Percentiles rank a stretch among this genome's conserved stretches.
Conservation (phyloP, 2,797 vertebrate genomes). For the Brachyalestes nurse region DNA sequence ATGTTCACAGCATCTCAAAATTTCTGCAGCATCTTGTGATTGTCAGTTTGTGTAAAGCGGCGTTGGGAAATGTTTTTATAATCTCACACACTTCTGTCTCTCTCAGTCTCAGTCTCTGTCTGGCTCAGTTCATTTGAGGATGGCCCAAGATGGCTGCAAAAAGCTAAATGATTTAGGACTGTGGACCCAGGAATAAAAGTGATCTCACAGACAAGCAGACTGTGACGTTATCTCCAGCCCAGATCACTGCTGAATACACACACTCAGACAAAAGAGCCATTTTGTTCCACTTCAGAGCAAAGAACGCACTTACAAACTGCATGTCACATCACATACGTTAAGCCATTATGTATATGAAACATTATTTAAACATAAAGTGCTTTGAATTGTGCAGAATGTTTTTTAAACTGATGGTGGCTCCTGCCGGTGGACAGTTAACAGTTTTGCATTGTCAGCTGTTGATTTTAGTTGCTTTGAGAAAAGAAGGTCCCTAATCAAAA, state of each 20-base stretch:
- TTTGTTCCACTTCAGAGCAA: slow-evolving; percentile 3
- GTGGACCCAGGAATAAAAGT: slow-evolving; percentile 56
- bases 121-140: background rate
- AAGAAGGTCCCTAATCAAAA: background rate
- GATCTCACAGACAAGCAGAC: slow-evolving; percentile 38
- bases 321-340: background rate
- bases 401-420: background rate
- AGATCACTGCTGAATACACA: slow-evolving; percentile 22
- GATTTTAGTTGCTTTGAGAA: background rate
- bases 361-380: background rate
- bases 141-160: slow-evolving; percentile 12
- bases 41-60: background rate
- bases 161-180: slow-evolving; percentile 57
- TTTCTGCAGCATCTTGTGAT: background rate
- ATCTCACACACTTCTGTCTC: background rate
- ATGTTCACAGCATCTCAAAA: slow-evolving; percentile 13
- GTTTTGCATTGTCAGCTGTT: background rate
- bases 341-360: slow-evolving; percentile 3
- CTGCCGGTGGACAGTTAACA: background rate
- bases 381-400: background rate
- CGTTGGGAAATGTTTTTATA: background rate
- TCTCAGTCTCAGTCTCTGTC: background rate
- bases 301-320: background rate
- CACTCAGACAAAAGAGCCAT: slow-evolving; percentile 26
- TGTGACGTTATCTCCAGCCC: slow-evolving; percentile 46